Evolutionary conservation across 2,888 invertebrate species (phyloP).

Genomic region (Ommatoiulus sabulosus): DNA sequence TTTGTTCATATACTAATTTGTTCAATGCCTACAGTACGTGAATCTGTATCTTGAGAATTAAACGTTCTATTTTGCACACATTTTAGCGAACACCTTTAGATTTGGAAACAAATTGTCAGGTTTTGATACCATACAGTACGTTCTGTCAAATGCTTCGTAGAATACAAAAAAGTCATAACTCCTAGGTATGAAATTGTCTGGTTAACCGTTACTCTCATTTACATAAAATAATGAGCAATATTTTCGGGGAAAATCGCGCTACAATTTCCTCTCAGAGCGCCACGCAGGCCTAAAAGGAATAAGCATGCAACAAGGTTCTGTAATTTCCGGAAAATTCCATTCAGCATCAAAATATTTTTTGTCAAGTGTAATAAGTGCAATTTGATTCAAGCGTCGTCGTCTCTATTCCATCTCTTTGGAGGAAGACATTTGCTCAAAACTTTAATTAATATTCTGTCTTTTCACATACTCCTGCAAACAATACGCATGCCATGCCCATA

Average conservation of each 20-base stretch:
- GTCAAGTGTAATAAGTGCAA: neutral
- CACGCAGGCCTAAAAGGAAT: neutral
- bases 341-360: neutral
- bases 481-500: neutral
- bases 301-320: neutral
- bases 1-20: no score
- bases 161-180: no score
- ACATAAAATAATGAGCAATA: no score
- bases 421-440: neutral
- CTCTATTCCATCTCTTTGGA: neutral
- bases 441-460: neutral
- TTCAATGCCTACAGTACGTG: no score
- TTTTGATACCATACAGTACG: no score
- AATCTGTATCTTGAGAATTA: no score
- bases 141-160: no score
- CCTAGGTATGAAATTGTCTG: no score
- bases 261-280: neutral
- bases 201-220: no score
- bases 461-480: neutral
- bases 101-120: no score
- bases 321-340: neutral
- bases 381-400: neutral
- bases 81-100: no score
- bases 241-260: neutral
- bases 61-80: no score